phyloP scores from a whole-genome alignment of 2,113 vertebrate species.

The Empidonax traillii region DNA sequence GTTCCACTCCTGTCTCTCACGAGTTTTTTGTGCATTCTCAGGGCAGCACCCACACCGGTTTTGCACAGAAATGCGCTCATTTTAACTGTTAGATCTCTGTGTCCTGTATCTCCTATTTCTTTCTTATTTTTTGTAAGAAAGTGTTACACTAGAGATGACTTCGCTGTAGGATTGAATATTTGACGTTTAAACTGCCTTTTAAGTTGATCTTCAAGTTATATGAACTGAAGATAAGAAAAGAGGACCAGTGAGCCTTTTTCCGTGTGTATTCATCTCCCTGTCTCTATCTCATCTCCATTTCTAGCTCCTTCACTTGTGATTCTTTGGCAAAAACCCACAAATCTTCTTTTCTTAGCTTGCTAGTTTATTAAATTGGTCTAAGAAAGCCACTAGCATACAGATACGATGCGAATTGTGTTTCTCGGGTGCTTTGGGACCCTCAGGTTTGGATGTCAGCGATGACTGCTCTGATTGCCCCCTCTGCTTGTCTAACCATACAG shows the following conservation, averaged over 20 bases:
- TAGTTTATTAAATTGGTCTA: neutral
- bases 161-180: neutral
- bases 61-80: neutral
- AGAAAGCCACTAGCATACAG: neutral
- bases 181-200: neutral
- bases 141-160: neutral
- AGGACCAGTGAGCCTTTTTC: neutral
- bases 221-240: neutral
- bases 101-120: neutral
- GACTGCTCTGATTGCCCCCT: neutral
- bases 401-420: neutral
- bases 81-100: neutral
- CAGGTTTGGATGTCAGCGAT: neutral
- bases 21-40: neutral
- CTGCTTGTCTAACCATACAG: neutral
- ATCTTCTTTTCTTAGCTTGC: neutral
- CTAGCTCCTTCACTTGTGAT: neutral
- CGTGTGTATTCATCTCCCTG: neutral
- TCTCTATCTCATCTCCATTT: neutral
- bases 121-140: neutral
- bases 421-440: neutral
- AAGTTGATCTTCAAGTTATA: neutral
- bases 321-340: neutral
- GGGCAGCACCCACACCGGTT: neutral
- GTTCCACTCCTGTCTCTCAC: neutral